Conservation (phyloP, 2,113 vertebrate species). For the Percina caprodes region DNA sequence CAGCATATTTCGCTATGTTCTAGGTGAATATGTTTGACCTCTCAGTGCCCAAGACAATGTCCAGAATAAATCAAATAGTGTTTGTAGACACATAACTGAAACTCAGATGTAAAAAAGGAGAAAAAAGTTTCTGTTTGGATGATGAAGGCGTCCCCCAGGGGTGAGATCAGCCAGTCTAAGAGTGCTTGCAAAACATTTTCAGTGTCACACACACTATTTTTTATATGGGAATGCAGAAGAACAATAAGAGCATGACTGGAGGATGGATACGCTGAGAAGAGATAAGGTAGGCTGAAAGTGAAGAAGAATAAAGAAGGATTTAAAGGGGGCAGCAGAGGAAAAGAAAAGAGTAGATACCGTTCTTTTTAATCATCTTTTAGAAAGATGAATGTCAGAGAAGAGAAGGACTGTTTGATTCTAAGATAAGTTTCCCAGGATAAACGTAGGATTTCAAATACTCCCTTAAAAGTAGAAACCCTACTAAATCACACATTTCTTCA, state of each 20-base stretch:
- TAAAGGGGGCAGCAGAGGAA: not conserved
- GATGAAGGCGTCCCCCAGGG: not conserved
- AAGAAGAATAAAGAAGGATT: not conserved
- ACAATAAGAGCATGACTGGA: not conserved
- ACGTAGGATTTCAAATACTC: not conserved
- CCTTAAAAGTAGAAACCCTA: not conserved
- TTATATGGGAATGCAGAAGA: not conserved
- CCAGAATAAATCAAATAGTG: not conserved
- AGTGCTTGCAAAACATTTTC: too few species aligned
- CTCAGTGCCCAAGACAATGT: not conserved
- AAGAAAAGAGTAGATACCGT: not conserved
- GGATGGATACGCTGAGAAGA: not conserved
- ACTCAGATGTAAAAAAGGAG: not conserved
- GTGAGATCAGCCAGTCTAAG: too few species aligned
- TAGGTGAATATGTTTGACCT: not conserved
- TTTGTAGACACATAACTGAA: not conserved
- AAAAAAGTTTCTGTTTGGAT: too few species aligned
- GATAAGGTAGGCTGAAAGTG: too few species aligned
- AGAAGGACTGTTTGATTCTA: not conserved
- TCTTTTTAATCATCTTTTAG: too few species aligned
- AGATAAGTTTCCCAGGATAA: not conserved
- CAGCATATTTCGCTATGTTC: not conserved
- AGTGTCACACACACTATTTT: not conserved
- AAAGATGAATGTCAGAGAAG: constrained; percentile 7
- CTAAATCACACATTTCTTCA: constrained; percentile 8